Conservation (phyloP, 2,888 invertebrate species). For the Dysmachus trigonus region DNA sequence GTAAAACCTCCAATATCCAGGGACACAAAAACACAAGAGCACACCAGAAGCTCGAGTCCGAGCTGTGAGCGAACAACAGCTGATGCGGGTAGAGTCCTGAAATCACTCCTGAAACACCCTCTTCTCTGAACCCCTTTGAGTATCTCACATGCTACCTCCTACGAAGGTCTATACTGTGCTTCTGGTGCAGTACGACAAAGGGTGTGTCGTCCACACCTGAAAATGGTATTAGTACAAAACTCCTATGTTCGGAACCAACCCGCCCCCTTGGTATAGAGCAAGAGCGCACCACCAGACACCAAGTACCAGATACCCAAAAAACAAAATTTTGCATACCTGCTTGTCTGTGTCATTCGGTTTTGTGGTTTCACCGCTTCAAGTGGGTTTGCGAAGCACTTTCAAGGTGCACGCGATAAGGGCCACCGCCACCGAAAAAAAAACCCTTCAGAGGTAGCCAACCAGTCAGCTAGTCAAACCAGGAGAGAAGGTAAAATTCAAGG, state of each 20-base stretch:
- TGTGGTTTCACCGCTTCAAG: slow-evolving; percentile 43
- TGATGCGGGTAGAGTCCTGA: slow-evolving; percentile 41
- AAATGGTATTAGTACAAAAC: background rate
- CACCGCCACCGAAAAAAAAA: background rate
- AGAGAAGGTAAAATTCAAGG: background rate
- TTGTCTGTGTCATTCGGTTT: slow-evolving; percentile 36
- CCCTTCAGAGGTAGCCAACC: slow-evolving; percentile 12
- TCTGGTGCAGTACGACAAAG: background rate
- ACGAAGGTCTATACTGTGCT: background rate
- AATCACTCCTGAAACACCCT: too few species aligned
- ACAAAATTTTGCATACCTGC: slow-evolving; percentile 32
- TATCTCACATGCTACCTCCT: too few species aligned
- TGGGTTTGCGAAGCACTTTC: slow-evolving; percentile 27
- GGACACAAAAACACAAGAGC: background rate
- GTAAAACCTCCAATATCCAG: slow-evolving; percentile 29
- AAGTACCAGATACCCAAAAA: background rate
- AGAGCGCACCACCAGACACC: background rate
- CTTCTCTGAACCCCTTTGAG: background rate
- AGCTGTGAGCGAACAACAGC: slow-evolving; percentile 42
- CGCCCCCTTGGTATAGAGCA: background rate
- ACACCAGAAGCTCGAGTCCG: background rate
- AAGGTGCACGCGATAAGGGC: background rate
- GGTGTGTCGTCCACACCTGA: background rate
- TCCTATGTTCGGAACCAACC: background rate
- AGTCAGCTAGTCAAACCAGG: background rate